Evolutionary conservation across 1,140 invertebrate genomes (phyloP).

Genomic region (Zaprionus vittiger): DNA sequence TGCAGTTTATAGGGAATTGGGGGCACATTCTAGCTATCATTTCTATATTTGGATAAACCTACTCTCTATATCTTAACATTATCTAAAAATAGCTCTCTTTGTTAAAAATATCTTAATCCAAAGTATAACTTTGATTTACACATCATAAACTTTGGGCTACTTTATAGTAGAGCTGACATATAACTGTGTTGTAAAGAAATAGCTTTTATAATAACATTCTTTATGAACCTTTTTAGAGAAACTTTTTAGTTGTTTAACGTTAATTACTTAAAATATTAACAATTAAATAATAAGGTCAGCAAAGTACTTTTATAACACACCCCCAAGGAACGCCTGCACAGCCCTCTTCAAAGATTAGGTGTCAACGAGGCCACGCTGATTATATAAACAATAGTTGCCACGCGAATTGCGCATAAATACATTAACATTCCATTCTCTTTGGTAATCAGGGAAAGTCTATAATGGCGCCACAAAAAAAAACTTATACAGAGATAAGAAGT

Average conservation of each 20-base stretch:
- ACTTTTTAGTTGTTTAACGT: no score
- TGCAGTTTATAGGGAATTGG: not conserved
- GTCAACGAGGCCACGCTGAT: not conserved
- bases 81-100: not conserved
- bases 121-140: not conserved
- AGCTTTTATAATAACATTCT: not conserved
- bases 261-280: not conserved
- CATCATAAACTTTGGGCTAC: not conserved
- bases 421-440: not conserved
- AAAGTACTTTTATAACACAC: slow-evolving; percentile 13
- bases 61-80: not conserved
- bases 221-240: not conserved
- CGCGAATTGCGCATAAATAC: not conserved
- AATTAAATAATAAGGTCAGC: not conserved
- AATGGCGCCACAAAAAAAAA: slow-evolving; percentile 18
- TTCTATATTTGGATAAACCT: no score
- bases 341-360: slow-evolving; percentile 49
- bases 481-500: slow-evolving; percentile 17
- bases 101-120: not conserved
- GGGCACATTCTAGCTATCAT: not conserved
- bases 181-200: not conserved
- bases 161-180: no score
- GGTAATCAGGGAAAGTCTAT: not conserved
- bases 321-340: not conserved
- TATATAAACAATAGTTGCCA: not conserved